Evolutionary conservation across 2,113 vertebrate genomes (phyloP), one percentile per base, ranked within the genome.

Genomic region (Setophaga coronata): DNA sequence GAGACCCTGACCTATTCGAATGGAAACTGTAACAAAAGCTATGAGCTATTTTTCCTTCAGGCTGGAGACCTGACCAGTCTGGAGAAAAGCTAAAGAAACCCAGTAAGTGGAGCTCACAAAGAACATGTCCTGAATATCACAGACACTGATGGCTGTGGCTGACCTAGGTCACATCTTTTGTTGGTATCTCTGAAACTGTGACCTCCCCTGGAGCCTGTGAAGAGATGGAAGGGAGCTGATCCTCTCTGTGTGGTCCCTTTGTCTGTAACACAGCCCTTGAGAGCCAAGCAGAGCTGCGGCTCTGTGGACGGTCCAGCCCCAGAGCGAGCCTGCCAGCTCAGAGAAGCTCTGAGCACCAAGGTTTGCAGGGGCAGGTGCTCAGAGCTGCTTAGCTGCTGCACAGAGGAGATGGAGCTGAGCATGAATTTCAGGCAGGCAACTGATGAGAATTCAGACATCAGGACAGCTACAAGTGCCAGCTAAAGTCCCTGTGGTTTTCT

Each of bases 341-440:
- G 33, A 89, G 65, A 16, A 73, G 82, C 42, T 66, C 34, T 38
- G 57, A 82, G 69, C 23, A 2, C 1, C 2, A 25, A 33, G 47
- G 53, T 82, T 74, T 89, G 71, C 29, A 50, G 2, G 4, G 28
- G 15, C 36, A 81, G 43, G 40, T 53, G 80, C 92, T 83, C 54
- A 33, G 28, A 2, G 8, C 60, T 73, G 54, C 73, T 62, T 50
- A 45, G 56, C 82, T 82, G 69, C 73, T 82, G 57, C 78, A 87
- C 78, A 78, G 51, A 43, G 29, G n/a, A 74, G 54, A 34, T 25
- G 43, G 7, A 87, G 82, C 64, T 17, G 26, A 91, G 81, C 6
- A 31, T 0, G 0, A 9, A 54, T 53, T 84, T 51, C 0, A 0
- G 78, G 81, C 64, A 64, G 1, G 2, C 26, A 40, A 40, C 24